Evolutionary conservation across 2,113 vertebrate genomes (phyloP).

Genomic region (Bombycilla garrulus): DNA sequence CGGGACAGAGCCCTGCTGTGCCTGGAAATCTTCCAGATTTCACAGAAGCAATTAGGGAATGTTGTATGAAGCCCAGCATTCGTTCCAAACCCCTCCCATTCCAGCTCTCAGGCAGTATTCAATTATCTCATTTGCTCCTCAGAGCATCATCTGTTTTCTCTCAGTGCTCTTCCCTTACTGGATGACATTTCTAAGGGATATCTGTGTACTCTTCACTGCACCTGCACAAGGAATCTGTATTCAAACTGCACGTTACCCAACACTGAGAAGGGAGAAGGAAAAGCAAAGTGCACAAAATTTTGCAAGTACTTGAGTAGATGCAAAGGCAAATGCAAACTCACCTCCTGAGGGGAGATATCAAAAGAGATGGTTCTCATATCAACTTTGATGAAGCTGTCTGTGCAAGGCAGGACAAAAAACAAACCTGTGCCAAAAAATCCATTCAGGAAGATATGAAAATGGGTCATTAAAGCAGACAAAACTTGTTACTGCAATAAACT

Average conservation of each 20-base stretch:
- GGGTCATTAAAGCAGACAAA: not conserved
- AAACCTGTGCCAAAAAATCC: conserved; percentile 78
- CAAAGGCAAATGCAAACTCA: conserved; percentile 42
- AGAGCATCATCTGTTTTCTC: not conserved
- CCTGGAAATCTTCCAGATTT: not conserved
- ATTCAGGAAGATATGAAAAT: not conserved
- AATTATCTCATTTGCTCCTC: not conserved
- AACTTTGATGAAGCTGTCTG: conserved; percentile 95
- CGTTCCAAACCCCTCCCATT: not conserved
- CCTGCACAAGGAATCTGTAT: not conserved
- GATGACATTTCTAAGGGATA: not conserved
- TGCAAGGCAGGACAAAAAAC: conserved; percentile 94
- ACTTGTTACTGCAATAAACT: not conserved
- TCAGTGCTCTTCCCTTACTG: not conserved
- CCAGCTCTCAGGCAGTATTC: not conserved
- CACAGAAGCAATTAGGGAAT: not conserved
- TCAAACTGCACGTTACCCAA: not conserved
- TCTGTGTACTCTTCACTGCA: not conserved
- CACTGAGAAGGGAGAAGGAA: not conserved
- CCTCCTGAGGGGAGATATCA: conserved; percentile 96
- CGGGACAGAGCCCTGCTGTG: not conserved
- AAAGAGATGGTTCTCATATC: conserved; percentile 97
- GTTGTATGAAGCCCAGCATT: not conserved
- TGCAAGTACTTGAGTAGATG: not conserved
- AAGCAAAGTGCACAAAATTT: not conserved